A percentile compares a stretch with the other conserved stretches of the same genome.
These are phyloP conservation scores for Apteryx mantelli DNA, from an alignment of 2,113 vertebrate genomes.

Conservation along the genomic window DNA sequence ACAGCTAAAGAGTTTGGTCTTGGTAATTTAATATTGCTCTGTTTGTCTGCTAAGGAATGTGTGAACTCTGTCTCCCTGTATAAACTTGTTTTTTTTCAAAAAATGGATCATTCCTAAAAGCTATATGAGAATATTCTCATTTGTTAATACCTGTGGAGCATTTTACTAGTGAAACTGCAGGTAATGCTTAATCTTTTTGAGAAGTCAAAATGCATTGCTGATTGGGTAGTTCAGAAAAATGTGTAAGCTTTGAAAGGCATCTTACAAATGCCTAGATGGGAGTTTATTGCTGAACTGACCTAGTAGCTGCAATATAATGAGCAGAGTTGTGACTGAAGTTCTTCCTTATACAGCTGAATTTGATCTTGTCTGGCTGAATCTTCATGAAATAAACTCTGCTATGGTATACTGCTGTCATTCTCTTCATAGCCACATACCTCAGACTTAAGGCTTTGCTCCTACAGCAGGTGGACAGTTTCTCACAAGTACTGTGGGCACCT, in stretches of 20 bases:
- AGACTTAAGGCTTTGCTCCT: not conserved
- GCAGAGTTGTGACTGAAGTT: not conserved
- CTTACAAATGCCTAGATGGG: not conserved
- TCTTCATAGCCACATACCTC: not conserved
- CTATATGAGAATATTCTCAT: not conserved
- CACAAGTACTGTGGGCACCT: not conserved
- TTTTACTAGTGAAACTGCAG: not conserved
- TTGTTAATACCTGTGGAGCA: not conserved
- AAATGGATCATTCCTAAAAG: not conserved
- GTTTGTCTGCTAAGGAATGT: not conserved
- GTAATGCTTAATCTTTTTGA: not conserved
- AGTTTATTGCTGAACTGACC: not conserved
- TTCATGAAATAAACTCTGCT: not conserved
- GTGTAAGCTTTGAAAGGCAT: not conserved
- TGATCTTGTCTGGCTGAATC: not conserved
- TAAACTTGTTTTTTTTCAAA: not conserved
- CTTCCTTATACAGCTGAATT: not conserved
- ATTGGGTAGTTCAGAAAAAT: not conserved
- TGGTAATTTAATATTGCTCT: not conserved
- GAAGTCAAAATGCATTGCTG: not conserved
- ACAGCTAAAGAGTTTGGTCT: not conserved
- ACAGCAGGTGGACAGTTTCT: not conserved
- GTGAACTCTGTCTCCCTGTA: not conserved
- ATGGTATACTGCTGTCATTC: not conserved
- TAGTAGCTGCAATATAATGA: not conserved